Conservation (phyloP, 2,797 vertebrate genomes). For the Xenopus petersii region DNA sequence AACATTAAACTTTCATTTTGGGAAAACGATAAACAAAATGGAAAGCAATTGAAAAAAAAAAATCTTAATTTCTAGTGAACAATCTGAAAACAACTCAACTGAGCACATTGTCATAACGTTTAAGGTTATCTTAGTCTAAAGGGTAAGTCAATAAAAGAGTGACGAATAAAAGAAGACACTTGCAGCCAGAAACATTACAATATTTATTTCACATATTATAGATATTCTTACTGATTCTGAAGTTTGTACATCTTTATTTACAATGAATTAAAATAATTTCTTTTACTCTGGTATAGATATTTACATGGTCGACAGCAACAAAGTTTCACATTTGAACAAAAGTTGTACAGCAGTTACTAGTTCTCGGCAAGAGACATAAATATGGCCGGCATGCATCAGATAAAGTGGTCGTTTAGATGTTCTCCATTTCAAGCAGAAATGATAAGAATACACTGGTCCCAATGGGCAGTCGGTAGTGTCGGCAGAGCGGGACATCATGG, state of each 20-base stretch:
- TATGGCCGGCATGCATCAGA: slow-evolving; percentile 75
- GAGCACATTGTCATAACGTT: too few relatives aligned
- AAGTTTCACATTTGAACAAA: slow-evolving; percentile 84
- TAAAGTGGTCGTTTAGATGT: slow-evolving; percentile 64
- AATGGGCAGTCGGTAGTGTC: slow-evolving; percentile 53
- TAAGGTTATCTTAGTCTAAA: too few relatives aligned
- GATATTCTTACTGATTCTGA: slow-evolving; percentile 70
- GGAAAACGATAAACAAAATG: too few relatives aligned
- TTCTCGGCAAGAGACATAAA: slow-evolving; percentile 72
- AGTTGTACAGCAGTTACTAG: slow-evolving; percentile 75
- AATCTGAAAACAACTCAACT: too few relatives aligned
- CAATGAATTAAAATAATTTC: slow-evolving; percentile 93
- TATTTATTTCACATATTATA: slow-evolving; percentile 97
- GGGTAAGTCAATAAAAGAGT: too few relatives aligned
- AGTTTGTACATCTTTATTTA: slow-evolving; percentile 95
- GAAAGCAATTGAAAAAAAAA: too few relatives aligned
- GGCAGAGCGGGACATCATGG: slow-evolving; percentile 7
- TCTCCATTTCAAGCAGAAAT: slow-evolving; percentile 54
- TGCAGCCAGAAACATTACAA: slow-evolving; percentile 77
- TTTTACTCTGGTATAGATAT: slow-evolving; percentile 76
- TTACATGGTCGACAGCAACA: slow-evolving; percentile 89
- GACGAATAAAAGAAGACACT: slow-evolving; percentile 11
- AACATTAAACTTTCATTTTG: too few relatives aligned
- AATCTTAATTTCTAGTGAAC: too few relatives aligned
- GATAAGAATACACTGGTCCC: slow-evolving; percentile 56